Percentiles rank a stretch among this genome's conserved stretches.
Conservation (phyloP, 2,113 vertebrate genomes). For the Platysteira castanea region DNA sequence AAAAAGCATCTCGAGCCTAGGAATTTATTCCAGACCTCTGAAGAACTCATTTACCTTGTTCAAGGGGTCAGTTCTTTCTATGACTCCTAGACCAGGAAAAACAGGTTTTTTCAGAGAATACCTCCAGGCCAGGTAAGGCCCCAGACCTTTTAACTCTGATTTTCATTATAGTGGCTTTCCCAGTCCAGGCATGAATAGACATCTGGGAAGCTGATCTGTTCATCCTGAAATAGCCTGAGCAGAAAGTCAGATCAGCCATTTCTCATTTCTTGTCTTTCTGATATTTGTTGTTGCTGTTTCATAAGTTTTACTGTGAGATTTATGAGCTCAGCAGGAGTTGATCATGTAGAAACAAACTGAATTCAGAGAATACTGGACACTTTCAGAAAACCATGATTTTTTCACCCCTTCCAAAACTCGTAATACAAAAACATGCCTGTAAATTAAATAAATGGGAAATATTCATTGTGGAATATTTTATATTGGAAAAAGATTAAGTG, state of each 20-base stretch:
- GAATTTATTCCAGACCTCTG: conserved; percentile 1
- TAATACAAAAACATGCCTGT: neutral
- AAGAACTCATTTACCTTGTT: conserved; percentile 3
- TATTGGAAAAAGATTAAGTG: neutral
- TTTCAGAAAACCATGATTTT: neutral
- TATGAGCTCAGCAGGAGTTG: neutral
- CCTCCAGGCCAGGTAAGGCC: conserved; percentile 25
- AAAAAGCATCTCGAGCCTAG: neutral
- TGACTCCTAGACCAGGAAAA: conserved; percentile 22
- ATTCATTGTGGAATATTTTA: neutral
- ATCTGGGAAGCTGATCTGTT: conserved; percentile 28
- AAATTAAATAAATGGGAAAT: neutral
- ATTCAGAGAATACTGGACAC: neutral
- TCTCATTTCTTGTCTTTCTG: conserved; percentile 1
- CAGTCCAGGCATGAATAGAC: conserved; percentile 24
- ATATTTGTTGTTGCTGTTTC: neutral
- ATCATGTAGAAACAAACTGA: neutral
- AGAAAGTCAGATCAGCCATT: neutral
- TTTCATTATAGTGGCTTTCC: conserved; percentile 35
- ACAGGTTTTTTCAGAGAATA: conserved; percentile 40
- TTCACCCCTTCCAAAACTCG: neutral
- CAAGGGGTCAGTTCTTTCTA: conserved; percentile 25
- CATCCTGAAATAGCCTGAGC: neutral
- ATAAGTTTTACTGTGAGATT: neutral
- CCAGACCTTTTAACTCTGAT: conserved; percentile 34